Percentiles rank a stretch among this genome's conserved stretches.
Evolutionary conservation across 64 coral and sea anemone species (phyloP).

Genomic region (Montipora efflorescens): DNA sequence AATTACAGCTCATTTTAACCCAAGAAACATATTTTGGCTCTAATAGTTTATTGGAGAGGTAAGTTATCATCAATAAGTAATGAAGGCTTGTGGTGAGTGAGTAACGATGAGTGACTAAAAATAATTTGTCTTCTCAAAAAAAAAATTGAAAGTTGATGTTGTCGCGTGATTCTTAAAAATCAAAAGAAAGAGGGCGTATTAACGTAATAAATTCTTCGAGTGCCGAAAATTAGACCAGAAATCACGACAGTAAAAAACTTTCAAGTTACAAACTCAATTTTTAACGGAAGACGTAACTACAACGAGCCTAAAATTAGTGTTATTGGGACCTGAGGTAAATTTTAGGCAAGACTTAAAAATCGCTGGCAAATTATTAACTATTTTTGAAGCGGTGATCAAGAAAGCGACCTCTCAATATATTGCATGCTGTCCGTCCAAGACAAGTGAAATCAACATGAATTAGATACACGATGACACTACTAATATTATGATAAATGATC

Average conservation of each 20-base stretch:
- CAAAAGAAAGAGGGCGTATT: not conserved
- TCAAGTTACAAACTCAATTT: not conserved
- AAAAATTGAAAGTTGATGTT: not conserved
- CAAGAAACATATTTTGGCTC: not conserved
- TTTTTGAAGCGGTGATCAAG: not conserved
- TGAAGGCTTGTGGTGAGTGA: not conserved
- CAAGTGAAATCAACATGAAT: slow-evolving; percentile 26
- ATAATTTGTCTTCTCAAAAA: not conserved
- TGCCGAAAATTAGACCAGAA: not conserved
- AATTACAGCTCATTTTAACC: not conserved
- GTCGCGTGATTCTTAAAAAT: not conserved
- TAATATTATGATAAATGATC: not conserved
- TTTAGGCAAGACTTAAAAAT: not conserved
- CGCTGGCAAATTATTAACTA: not conserved
- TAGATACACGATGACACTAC: not conserved
- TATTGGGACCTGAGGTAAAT: not conserved
- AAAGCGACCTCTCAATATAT: not conserved
- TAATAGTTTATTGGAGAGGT: not conserved
- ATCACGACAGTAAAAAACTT: not conserved
- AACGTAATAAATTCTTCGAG: not conserved
- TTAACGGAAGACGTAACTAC: not conserved
- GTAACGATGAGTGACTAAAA: not conserved
- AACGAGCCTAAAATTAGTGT: not conserved
- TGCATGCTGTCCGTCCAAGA: not conserved
- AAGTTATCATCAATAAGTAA: slow-evolving; percentile 19